Percentiles rank a stretch among this genome's conserved stretches.
Conservation (phyloP, 2,113 vertebrate genomes). For the Aspidoscelis tigris region DNA sequence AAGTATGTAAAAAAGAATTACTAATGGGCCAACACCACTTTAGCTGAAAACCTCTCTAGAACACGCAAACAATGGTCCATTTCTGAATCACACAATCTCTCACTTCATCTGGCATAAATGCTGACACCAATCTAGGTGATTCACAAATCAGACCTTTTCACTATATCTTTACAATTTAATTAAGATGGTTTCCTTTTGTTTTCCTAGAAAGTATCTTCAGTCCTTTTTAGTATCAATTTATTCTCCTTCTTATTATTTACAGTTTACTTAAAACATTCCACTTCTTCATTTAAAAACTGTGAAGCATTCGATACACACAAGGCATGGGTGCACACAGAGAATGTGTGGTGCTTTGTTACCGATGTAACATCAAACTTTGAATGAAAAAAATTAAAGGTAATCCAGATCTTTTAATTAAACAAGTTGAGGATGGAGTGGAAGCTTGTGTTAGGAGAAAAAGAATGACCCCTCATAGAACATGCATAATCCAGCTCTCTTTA, state of each 20-base stretch:
- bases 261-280: not conserved
- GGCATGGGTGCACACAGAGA: not conserved
- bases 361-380: not conserved
- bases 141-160: not conserved
- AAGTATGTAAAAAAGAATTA: not conserved
- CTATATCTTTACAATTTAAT: not conserved
- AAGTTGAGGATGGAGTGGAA: not conserved
- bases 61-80: not conserved
- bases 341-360: not conserved
- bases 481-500: not conserved
- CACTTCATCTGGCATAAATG: not conserved
- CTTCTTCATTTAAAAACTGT: not conserved
- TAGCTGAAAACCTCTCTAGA: not conserved
- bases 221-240: not conserved
- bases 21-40: not conserved
- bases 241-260: not conserved
- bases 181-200: not conserved
- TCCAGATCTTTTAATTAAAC: not conserved
- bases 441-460: not conserved
- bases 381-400: not conserved
- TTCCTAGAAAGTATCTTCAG: not conserved
- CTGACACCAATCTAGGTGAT: fast-evolving
- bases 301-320: not conserved
- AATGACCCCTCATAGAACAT: not conserved
- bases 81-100: not conserved